Evolutionary conservation across 2,113 vertebrate genomes (phyloP).

Genomic region (Cavia aperea): DNA sequence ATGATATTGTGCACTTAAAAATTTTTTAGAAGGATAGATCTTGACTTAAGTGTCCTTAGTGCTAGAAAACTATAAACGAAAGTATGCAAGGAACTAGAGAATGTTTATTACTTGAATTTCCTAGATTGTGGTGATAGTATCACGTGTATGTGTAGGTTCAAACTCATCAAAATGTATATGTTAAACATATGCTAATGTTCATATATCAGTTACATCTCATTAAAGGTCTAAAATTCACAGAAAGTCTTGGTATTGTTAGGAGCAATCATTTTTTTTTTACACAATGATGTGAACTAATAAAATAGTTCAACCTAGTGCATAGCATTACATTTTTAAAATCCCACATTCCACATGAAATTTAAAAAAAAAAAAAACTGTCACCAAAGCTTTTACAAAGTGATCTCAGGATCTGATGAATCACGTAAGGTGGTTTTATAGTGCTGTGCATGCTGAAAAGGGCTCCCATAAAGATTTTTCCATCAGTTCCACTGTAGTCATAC

Average conservation of each 20-base stretch:
- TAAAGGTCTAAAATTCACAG: background rate
- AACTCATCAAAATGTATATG: background rate
- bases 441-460: background rate
- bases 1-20: background rate
- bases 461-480: background rate
- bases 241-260: background rate
- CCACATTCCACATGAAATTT: background rate
- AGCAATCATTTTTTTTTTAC: slow-evolving; percentile 22
- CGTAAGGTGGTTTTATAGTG: background rate
- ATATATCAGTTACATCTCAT: background rate
- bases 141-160: background rate
- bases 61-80: background rate
- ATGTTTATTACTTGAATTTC: background rate
- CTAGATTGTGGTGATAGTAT: background rate
- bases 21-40: background rate
- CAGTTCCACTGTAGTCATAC: background rate
- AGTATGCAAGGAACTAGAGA: background rate
- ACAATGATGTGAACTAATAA: background rate
- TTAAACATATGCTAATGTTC: background rate
- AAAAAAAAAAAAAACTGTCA: background rate
- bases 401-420: background rate
- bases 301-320: background rate
- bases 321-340: background rate
- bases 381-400: background rate
- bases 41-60: background rate